Percentiles rank a stretch among this genome's conserved stretches.
These are phyloP conservation scores for Enteromius trimaculatus DNA, from an alignment of 2,797 vertebrate species.

Conservation along the genomic window DNA sequence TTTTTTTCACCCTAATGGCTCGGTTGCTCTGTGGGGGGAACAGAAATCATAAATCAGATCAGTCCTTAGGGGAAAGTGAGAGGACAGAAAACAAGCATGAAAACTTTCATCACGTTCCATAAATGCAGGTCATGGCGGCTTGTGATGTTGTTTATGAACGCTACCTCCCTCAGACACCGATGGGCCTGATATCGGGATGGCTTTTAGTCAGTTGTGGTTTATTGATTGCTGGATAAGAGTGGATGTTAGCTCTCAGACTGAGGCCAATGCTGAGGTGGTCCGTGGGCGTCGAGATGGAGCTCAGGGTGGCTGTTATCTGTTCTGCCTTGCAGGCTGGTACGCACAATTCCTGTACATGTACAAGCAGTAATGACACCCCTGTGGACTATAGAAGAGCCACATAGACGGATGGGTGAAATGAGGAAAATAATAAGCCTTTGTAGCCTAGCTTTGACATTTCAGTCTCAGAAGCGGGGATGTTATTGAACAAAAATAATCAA, in stretches of 20 bases:
- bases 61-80: constrained; percentile 56
- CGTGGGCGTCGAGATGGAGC: constrained; percentile 21
- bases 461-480: neutral
- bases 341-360: constrained; percentile 13
- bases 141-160: constrained; percentile 68
- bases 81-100: constrained; percentile 24
- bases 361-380: constrained; percentile 29
- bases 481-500: neutral
- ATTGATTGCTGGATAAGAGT: constrained; percentile 36
- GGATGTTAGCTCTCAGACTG: constrained; percentile 43
- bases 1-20: constrained; percentile 47
- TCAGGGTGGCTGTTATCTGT: constrained; percentile 26
- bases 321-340: constrained; percentile 17
- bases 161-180: neutral
- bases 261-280: constrained; percentile 18
- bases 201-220: constrained; percentile 13
- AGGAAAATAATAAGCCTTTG: neutral
- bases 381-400: neutral
- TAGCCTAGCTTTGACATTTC: neutral
- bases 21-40: constrained; percentile 45
- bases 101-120: constrained; percentile 73
- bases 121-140: constrained; percentile 69
- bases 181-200: neutral
- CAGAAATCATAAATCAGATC: constrained; percentile 52
- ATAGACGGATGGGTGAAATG: constrained; percentile 1